Conservation (phyloP, 2,888 invertebrate genomes). For the Cheilosia grossa region DNA sequence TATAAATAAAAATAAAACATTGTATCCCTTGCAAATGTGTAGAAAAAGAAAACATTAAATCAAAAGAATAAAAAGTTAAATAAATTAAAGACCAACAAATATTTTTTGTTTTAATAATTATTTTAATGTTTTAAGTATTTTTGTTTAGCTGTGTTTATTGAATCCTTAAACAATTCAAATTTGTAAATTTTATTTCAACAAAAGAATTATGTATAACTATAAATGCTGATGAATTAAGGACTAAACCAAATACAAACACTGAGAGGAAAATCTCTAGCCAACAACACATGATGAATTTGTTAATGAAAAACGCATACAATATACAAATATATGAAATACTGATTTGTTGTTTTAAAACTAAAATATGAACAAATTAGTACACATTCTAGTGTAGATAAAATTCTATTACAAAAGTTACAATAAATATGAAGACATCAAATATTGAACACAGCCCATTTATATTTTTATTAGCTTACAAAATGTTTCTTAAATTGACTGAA, state of each 20-base stretch:
- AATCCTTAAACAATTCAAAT: constrained; percentile 15
- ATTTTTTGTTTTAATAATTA: constrained; percentile 3
- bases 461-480: constrained; percentile 31
- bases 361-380: neutral
- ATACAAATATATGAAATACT: neutral
- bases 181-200: constrained; percentile 35
- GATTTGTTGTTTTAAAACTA: neutral
- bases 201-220: constrained; percentile 19
- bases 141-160: constrained; percentile 39
- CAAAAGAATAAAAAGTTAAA: neutral
- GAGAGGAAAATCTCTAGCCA: neutral
- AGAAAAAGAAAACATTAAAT: neutral
- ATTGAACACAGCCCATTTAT: constrained; percentile 55
- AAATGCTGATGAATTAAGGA: constrained; percentile 37
- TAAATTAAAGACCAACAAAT: constrained; percentile 52
- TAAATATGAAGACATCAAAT: constrained; percentile 19
- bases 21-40: constrained; percentile 9
- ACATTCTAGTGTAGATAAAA: neutral
- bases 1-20: neutral
- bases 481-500: constrained; percentile 8
- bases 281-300: neutral
- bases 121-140: constrained; percentile 42
- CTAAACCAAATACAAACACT: constrained; percentile 13
- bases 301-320: neutral
- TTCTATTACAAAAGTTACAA: neutral